These are phyloP conservation scores for Myotis lucifugus DNA, from an alignment of 2,113 vertebrate genomes.

Conservation along the genomic window DNA sequence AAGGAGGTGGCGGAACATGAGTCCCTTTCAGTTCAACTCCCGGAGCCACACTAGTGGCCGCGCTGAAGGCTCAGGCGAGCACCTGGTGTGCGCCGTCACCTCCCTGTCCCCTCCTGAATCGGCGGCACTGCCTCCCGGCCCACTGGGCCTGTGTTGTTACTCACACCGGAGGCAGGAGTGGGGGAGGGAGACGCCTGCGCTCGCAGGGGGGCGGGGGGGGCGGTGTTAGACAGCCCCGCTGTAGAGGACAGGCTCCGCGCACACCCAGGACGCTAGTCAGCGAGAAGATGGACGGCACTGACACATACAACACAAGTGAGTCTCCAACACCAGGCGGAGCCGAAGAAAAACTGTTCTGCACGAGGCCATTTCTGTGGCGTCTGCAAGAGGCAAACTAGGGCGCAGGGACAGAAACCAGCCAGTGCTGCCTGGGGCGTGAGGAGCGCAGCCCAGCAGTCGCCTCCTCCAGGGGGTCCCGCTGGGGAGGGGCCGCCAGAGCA, in stretches of 20 bases:
- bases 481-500: neutral
- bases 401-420: neutral
- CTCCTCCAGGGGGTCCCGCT: neutral
- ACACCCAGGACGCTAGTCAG: neutral
- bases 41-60: neutral
- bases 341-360: neutral
- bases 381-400: neutral
- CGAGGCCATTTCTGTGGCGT: neutral
- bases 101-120: neutral
- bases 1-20: neutral
- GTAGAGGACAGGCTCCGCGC: too few species aligned
- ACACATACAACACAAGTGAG: neutral
- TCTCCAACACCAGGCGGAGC: neutral
- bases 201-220: neutral
- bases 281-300: neutral
- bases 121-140: neutral
- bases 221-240: fast-evolving
- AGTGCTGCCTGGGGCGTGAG: fast-evolving
- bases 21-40: neutral
- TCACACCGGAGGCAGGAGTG: neutral
- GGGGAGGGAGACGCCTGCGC: neutral
- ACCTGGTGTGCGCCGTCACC: neutral
- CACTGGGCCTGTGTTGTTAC: neutral
- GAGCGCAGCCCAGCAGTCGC: neutral
- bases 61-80: neutral